phyloP scores from a whole-genome alignment of 2,888 invertebrate species.

The Acleris sparsana region DNA sequence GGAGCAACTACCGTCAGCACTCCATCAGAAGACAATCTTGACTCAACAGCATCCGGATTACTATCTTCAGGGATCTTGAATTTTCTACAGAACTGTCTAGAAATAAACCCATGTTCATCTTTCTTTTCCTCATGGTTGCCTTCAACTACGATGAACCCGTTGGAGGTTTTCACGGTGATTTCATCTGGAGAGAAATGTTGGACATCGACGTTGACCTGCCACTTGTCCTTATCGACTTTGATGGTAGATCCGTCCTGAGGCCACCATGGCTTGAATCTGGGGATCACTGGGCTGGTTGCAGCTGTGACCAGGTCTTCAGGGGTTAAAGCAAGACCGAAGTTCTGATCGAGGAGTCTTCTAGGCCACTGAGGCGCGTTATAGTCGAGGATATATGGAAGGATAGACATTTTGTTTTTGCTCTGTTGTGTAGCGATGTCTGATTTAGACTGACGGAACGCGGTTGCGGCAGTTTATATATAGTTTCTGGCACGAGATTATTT shows the following conservation, averaged over 20 bases:
- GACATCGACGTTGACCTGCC: slow-evolving; percentile 88
- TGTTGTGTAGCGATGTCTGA: slow-evolving; percentile 39
- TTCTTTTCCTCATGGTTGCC: slow-evolving; percentile 91
- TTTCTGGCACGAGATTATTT: slow-evolving; percentile 44
- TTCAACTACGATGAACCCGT: slow-evolving; percentile 87
- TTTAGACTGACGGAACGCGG: slow-evolving; percentile 44
- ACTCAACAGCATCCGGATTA: slow-evolving; percentile 87
- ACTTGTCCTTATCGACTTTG: slow-evolving; percentile 80
- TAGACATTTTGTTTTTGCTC: slow-evolving; percentile 56
- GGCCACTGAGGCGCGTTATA: slow-evolving; percentile 67
- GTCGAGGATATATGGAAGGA: slow-evolving; percentile 65
- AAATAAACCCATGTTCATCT: slow-evolving; percentile 89
- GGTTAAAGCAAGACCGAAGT: slow-evolving; percentile 69
- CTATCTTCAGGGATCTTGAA: slow-evolving; percentile 89
- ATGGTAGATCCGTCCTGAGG: slow-evolving; percentile 76
- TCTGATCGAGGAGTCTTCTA: slow-evolving; percentile 69
- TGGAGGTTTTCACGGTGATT: slow-evolving; percentile 88
- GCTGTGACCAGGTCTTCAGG: slow-evolving; percentile 67
- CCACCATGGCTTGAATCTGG: slow-evolving; percentile 65
- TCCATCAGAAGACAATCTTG: slow-evolving; percentile 90
- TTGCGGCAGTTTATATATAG: slow-evolving; percentile 25
- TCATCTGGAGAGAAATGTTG: slow-evolving; percentile 90
- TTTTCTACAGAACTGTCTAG: slow-evolving; percentile 88
- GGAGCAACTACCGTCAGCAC: slow-evolving; percentile 88
- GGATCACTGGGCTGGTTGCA: slow-evolving; percentile 55